Percentiles rank a stretch among this genome's conserved stretches.
These are phyloP conservation scores for Aplysia californica DNA, from an alignment of 1,140 invertebrate species.

Conservation along the genomic window DNA sequence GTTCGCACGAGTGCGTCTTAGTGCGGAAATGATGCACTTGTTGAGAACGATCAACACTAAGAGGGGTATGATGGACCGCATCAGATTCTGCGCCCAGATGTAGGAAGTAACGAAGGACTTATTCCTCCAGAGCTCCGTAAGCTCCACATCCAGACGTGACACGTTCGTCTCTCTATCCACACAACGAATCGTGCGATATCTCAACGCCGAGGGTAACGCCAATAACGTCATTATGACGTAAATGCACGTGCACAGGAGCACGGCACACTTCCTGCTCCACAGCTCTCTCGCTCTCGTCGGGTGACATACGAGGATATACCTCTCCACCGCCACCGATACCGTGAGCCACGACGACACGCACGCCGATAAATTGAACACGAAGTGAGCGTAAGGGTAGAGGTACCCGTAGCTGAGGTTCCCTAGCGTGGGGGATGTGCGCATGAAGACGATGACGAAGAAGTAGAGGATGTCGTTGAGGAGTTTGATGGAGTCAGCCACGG, in stretches of 20 bases:
- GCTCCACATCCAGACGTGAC: conserved; percentile 41
- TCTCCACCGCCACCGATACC: conserved; percentile 93
- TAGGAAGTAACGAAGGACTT: conserved; percentile 73
- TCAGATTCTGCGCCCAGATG: conserved; percentile 74
- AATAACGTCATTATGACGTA: conserved; percentile 52
- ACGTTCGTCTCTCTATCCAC: conserved; percentile 30
- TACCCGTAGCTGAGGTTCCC: conserved; percentile 51
- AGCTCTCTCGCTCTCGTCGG: conserved; percentile 85
- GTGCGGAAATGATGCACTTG: conserved; percentile 76
- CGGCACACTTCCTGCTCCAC: conserved; percentile 75
- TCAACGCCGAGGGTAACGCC: conserved; percentile 57
- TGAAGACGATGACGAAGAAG: conserved; percentile 72
- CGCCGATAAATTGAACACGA: conserved; percentile 59
- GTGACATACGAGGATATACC: conserved; percentile 95
- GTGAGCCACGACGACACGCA: conserved; percentile 86
- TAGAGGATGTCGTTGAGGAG: conserved; percentile 78
- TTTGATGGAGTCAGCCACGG: conserved; percentile 80
- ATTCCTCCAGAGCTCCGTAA: conserved; percentile 68
- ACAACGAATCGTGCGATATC: conserved; percentile 43
- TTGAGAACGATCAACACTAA: conserved; percentile 68
- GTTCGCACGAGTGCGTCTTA: conserved; percentile 66
- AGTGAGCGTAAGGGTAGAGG: conserved; percentile 65
- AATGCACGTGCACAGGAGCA: conserved; percentile 40
- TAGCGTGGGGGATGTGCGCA: conserved; percentile 42
- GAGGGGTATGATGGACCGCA: conserved; percentile 75